Base-by-base conservation (phyloP, 2,113 vertebrate genomes). In the Hippocampus barbouri region DNA sequence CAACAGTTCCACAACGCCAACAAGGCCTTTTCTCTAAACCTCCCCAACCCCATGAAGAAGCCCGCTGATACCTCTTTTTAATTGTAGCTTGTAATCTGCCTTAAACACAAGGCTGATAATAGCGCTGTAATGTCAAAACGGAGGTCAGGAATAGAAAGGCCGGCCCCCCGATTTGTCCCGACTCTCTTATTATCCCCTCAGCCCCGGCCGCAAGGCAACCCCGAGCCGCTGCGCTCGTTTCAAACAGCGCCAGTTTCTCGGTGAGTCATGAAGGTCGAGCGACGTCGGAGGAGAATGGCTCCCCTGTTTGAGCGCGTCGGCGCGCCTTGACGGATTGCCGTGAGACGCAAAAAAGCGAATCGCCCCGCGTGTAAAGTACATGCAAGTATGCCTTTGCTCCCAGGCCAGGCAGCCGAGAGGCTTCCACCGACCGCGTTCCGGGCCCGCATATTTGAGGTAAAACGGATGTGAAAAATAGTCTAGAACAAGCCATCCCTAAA, bases 141-240 rank as follows among this genome's bases (percentile, higher is more conserved):
- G 83, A 87, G 86, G 85, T 87, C 85, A 83, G 87, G 82, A 82
- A 87, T 85, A 88, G 79, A 88, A 89, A 85, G 80, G 86, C 79
- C 83, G 14, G 41, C 64, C 64, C 64, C 80, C 81, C 76, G 79
- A 85, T 89, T 79, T 85, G 79, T 66, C 57, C 69, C 74, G 77
- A 79, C 86, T 89, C 88, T 92, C 86, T 91, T 89, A 92, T 92
- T 91, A 90, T 91, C 83, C 85, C 78, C 86, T 86, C 88, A 87
- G 78, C 75, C 80, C 69, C 71, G 57, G 88, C 88, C 89, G 1
- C 89, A 89, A 78, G 79, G 80, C 85, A 83, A 79, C 80, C 61
- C 82, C 77, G 64, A 80, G 81, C 81, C 82, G 75, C 85, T 75
- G 8, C 47, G 71, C 83, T 85, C 59, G 83, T 91, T 89, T 91